Percentiles rank a stretch among this genome's conserved stretches.
Conservation (phyloP, 1,140 invertebrate species). For the Andricus grossulariae region DNA sequence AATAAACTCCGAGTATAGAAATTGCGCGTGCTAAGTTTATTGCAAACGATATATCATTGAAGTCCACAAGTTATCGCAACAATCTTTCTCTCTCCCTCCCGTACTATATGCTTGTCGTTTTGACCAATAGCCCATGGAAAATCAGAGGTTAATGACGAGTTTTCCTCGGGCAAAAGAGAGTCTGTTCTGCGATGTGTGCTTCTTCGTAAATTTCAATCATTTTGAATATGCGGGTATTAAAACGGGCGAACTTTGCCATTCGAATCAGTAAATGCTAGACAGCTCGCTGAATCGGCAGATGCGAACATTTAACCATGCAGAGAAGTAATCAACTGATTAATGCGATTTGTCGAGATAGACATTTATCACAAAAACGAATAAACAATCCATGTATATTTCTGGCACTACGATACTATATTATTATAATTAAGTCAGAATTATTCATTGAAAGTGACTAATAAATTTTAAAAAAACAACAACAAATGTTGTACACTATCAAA, state of each 20-base stretch:
- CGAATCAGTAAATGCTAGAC: background rate
- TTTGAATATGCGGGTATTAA: background rate
- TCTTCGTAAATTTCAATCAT: slow-evolving; percentile 8
- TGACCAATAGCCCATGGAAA: slow-evolving; percentile 48
- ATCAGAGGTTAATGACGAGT: slow-evolving; percentile 53
- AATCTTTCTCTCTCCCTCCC: slow-evolving; percentile 7
- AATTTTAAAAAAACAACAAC: too few relatives aligned
- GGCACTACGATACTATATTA: too few relatives aligned
- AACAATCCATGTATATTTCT: too few relatives aligned
- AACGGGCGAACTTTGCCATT: background rate
- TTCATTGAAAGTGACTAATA: too few relatives aligned
- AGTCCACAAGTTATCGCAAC: slow-evolving; percentile 19
- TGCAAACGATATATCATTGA: slow-evolving; percentile 8
- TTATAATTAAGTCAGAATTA: too few relatives aligned
- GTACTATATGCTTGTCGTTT: slow-evolving; percentile 38
- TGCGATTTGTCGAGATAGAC: too few relatives aligned
- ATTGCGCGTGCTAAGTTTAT: background rate
- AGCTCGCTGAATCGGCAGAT: background rate
- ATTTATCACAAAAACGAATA: too few relatives aligned
- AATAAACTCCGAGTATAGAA: background rate
- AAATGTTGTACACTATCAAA: too few relatives aligned
- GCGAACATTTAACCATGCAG: too few relatives aligned
- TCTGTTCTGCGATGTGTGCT: background rate
- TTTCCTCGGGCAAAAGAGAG: slow-evolving; percentile 42
- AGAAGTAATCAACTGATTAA: too few relatives aligned